A percentile compares a stretch with the other conserved stretches of the same genome.
These are phyloP conservation scores for Paradoxurus hermaphroditus DNA, from an alignment of 2,113 vertebrate genomes.

Conservation along the genomic window DNA sequence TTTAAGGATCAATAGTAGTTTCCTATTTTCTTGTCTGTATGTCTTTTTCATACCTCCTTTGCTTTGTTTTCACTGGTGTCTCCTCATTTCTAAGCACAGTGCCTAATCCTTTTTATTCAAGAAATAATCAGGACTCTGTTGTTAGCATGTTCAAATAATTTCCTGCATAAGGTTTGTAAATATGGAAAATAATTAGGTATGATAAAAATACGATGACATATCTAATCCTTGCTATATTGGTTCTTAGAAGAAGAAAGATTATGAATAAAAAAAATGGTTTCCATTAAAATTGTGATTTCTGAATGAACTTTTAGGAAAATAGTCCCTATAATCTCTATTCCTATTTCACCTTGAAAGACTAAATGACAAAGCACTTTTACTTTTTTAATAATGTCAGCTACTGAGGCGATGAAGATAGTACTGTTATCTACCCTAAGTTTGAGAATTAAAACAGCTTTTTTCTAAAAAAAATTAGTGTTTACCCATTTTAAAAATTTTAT, in stretches of 20 bases:
- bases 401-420: neutral
- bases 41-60: neutral
- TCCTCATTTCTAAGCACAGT: neutral
- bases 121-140: neutral
- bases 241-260: neutral
- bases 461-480: neutral
- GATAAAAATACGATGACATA: neutral
- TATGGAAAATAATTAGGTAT: neutral
- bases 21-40: neutral
- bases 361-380: neutral
- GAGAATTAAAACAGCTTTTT: constrained; percentile 20
- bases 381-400: neutral
- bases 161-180: neutral
- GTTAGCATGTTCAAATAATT: neutral
- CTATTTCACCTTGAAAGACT: neutral
- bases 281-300: neutral
- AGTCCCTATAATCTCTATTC: neutral
- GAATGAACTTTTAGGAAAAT: neutral
- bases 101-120: neutral
- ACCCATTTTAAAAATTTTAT: constrained; percentile 44
- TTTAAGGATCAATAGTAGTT: neutral
- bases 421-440: constrained; percentile 1
- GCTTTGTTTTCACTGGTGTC: neutral
- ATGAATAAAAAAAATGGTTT: neutral
- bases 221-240: neutral